Percentiles rank a stretch among this genome's conserved stretches.
Evolutionary conservation across 2,888 invertebrate species (phyloP).

Genomic region (Carabus problematicus): DNA sequence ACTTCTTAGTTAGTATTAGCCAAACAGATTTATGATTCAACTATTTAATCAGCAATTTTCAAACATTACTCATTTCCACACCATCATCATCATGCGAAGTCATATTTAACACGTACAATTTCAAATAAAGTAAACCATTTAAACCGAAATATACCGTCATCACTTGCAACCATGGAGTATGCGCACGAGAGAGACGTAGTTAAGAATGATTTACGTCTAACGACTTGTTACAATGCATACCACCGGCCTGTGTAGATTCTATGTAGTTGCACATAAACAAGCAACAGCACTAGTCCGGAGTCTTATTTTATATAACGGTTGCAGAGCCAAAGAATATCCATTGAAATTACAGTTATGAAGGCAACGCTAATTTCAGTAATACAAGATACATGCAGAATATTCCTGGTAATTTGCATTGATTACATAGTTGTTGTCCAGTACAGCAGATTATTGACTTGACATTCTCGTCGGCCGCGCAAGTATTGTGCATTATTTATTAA

Average conservation of each 20-base stretch:
- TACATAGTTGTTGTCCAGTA: constrained; percentile 8
- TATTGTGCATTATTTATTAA: constrained; percentile 7
- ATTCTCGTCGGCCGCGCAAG: not conserved
- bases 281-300: not conserved
- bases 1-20: no score
- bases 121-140: no score
- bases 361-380: constrained; percentile 28
- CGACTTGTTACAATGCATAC: no score
- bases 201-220: no score
- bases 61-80: no score
- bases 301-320: constrained; percentile 22
- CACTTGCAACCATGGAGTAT: not conserved
- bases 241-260: not conserved
- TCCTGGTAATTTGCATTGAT: constrained; percentile 28
- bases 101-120: no score
- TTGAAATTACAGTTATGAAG: constrained; percentile 23
- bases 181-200: no score
- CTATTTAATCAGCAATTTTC: no score
- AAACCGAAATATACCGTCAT: not conserved
- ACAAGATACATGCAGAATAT: constrained; percentile 29
- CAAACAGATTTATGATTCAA: no score
- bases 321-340: constrained; percentile 11
- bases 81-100: no score
- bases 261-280: no score
- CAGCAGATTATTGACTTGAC: constrained; percentile 21